Percentiles rank a stretch among this genome's conserved stretches.
Evolutionary conservation across 2,113 vertebrate genomes (phyloP).

Genomic region (Platycercus adscitus): DNA sequence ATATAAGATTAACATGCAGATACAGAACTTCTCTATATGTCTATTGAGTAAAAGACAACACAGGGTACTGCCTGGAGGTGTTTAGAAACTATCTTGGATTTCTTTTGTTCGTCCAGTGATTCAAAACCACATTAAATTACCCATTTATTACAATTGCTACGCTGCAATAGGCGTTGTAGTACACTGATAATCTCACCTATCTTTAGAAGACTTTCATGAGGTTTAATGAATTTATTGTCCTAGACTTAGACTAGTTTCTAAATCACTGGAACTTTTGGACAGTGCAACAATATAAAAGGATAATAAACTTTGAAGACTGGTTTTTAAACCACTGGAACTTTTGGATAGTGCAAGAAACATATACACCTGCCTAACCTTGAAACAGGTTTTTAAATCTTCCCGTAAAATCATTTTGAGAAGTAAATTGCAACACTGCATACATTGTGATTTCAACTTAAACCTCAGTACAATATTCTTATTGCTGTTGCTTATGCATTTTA

Average conservation of each 20-base stretch:
- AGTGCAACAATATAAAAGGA: background rate
- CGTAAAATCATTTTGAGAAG: background rate
- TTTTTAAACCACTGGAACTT: background rate
- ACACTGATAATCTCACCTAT: background rate
- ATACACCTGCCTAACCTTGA: background rate
- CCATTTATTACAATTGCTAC: background rate
- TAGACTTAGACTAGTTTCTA: background rate
- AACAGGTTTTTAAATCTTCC: background rate
- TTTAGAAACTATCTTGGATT: background rate
- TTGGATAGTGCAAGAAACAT: background rate
- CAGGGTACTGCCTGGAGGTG: background rate
- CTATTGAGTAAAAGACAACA: constrained; percentile 2
- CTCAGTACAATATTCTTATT: background rate
- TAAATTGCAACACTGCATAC: background rate
- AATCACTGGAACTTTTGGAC: background rate
- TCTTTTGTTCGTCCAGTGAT: background rate
- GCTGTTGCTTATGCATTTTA: background rate
- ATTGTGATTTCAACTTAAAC: background rate
- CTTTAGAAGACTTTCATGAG: background rate
- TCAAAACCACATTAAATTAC: background rate
- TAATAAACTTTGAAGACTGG: background rate
- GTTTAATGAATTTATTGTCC: background rate
- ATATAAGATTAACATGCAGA: background rate
- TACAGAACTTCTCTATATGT: background rate
- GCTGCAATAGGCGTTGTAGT: background rate